phyloP scores from a whole-genome alignment of 1,140 invertebrate species.

The Brachystomella parvula region DNA sequence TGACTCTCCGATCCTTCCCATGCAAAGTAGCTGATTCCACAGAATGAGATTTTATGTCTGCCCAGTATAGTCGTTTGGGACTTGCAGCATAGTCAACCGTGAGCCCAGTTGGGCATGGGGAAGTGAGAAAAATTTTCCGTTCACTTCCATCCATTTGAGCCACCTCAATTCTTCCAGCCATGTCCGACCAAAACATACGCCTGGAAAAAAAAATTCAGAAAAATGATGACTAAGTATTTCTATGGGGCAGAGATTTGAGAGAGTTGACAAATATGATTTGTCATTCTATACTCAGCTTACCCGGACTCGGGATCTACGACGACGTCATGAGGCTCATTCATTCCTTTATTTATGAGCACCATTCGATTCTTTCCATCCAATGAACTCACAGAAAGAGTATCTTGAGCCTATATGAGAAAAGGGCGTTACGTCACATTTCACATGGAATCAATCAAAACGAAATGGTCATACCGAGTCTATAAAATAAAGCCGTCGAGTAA shows the following conservation, averaged over 20 bases:
- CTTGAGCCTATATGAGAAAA: slow-evolving; percentile 40
- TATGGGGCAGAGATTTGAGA: slow-evolving; percentile 13
- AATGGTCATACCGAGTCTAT: slow-evolving; percentile 47
- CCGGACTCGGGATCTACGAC: slow-evolving; percentile 58
- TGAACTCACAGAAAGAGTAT: slow-evolving; percentile 54
- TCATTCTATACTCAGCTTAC: slow-evolving; percentile 41
- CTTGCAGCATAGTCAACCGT: slow-evolving; percentile 58
- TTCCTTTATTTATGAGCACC: slow-evolving; percentile 51
- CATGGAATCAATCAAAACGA: neutral
- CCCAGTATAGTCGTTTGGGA: slow-evolving; percentile 60
- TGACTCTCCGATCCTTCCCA: slow-evolving; percentile 57
- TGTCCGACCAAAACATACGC: slow-evolving; percentile 46
- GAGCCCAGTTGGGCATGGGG: slow-evolving; percentile 57
- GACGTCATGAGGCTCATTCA: slow-evolving; percentile 56
- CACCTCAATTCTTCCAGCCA: slow-evolving; percentile 52
- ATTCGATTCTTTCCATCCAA: slow-evolving; percentile 52
- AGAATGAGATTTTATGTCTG: slow-evolving; percentile 61
- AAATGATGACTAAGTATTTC: slow-evolving; percentile 13
- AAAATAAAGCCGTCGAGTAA: slow-evolving; percentile 63
- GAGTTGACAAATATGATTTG: slow-evolving; percentile 7
- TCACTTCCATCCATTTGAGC: slow-evolving; percentile 59
- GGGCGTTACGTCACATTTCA: neutral
- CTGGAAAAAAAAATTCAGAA: slow-evolving; percentile 33
- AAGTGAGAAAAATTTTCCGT: slow-evolving; percentile 49
- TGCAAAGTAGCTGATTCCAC: slow-evolving; percentile 68